phyloP scores from a whole-genome alignment of 2,113 vertebrate species.

The Aspidoscelis tigris region DNA sequence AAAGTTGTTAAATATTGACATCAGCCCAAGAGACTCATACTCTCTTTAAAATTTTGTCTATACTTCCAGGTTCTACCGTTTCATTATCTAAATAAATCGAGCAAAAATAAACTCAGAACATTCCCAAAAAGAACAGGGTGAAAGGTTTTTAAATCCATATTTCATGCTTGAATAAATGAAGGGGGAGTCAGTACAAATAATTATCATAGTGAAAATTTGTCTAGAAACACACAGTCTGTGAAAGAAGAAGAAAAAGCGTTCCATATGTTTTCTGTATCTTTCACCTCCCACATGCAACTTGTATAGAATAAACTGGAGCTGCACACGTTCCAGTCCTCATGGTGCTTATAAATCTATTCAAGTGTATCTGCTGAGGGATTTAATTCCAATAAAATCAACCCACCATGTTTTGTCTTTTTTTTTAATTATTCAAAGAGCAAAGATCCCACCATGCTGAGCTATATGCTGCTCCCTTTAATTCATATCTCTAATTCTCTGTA shows the following conservation, averaged over 20 bases:
- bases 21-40: not conserved
- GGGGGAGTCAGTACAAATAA: constrained; percentile 64
- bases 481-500: constrained; percentile 55
- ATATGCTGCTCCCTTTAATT: constrained; percentile 69
- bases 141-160: constrained; percentile 60
- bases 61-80: constrained; percentile 39
- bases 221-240: constrained; percentile 67
- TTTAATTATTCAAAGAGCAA: constrained; percentile 58
- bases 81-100: constrained; percentile 59
- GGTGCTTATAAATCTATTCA: constrained; percentile 64
- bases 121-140: constrained; percentile 55
- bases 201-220: constrained; percentile 65
- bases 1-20: constrained; percentile 26
- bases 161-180: constrained; percentile 61
- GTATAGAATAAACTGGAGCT: constrained; percentile 65
- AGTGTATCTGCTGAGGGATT: constrained; percentile 52
- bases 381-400: constrained; percentile 57
- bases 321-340: constrained; percentile 60
- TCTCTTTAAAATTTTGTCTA: constrained; percentile 11
- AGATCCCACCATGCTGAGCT: constrained; percentile 59
- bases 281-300: constrained; percentile 72
- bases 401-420: constrained; percentile 52
- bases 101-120: constrained; percentile 38
- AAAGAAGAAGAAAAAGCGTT: constrained; percentile 41
- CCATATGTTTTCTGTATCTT: constrained; percentile 74